A percentile compares a stretch with the other conserved stretches of the same genome.
Conservation (phyloP, 2,888 invertebrate genomes). For the Vannuccia rotundouncinata region DNA sequence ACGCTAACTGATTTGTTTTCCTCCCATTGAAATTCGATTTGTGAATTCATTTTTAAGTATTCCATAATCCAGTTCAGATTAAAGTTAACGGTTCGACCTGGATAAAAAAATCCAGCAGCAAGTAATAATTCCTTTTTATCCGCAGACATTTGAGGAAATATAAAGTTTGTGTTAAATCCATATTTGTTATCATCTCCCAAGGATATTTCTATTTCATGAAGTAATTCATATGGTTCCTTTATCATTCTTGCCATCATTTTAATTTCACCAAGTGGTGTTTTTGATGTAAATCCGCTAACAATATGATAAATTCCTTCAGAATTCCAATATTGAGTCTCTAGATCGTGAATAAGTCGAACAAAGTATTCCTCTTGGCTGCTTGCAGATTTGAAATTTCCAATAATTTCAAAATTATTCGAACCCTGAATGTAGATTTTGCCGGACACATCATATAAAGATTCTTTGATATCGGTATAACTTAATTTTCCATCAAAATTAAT, state of each 20-base stretch:
- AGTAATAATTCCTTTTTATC: not conserved
- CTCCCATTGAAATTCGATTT: slow-evolving; percentile 9
- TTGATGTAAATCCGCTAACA: not conserved
- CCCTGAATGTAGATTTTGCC: not conserved
- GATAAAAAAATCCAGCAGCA: not conserved
- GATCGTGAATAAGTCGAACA: not conserved
- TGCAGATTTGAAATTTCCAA: not conserved
- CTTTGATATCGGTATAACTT: not conserved
- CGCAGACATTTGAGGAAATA: not conserved
- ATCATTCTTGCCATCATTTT: slow-evolving; percentile 4
- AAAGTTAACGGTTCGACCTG: not conserved
- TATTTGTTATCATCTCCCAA: not conserved
- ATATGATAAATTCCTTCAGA: not conserved
- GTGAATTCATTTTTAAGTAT: not conserved
- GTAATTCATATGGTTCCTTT: not conserved
- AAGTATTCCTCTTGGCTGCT: not conserved
- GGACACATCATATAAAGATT: not conserved
- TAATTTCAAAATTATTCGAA: not conserved
- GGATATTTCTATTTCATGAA: not conserved
- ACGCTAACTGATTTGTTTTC: slow-evolving; percentile 14
- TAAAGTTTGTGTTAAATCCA: not conserved
- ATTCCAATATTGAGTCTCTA: not conserved
- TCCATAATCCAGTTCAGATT: slow-evolving; percentile 14
- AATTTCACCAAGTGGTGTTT: not conserved
- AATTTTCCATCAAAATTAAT: not conserved